Base-by-base conservation (phyloP, 2,888 invertebrate genomes). In the Deladenus siricidicola region DNA sequence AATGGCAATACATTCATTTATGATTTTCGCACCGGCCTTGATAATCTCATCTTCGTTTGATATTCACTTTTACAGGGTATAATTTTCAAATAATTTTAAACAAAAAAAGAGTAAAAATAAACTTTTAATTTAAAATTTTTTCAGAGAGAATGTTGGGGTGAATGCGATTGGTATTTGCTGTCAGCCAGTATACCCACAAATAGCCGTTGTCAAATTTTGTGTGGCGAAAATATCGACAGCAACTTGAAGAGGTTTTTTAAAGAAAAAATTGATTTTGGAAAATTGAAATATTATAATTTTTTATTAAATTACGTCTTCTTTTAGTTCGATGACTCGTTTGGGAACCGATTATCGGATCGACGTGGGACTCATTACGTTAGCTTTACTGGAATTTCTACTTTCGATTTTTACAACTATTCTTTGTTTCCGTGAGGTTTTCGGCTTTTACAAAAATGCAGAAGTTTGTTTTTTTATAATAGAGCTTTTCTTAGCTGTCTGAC, bases 101-200 rank as follows among this genome's bases (percentile, higher is more conserved):
- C n/a, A 24, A 4, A 10, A 19, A 50, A 50, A 8, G n/a, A n/a
- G n/a, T n/a, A n/a, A n/a, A n/a, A n/a, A n/a, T n/a, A n/a, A n/a
- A n/a, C n/a, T 59, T 42, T 43, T 14, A 48, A n/a, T 60, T 51
- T 8, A 52, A 3, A 39, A 19, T 24, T 19, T 24, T 28, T 47
- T 60, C 24, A 73, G 72, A 70, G 73, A 45, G 70, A 74, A 58
- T 74, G 74, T 48, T 74, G 67, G 65, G 74, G 73, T 24, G 66
- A 69, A 58, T 74, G 74, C 53, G 74, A 74, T 56, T 74, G 74
- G 74, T 73, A 74, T 57, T 67, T 74, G 21, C 68, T 74, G 14
- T 70, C 72, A 23, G 69, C 73, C 21, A 68, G 67, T 51, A 57
- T 74, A n/a, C 74, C 74, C 39, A 56, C 62, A 44, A 70, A 74